These are phyloP conservation scores for Limonius californicus DNA, from an alignment of 1,140 invertebrate species.

Conservation along the genomic window DNA sequence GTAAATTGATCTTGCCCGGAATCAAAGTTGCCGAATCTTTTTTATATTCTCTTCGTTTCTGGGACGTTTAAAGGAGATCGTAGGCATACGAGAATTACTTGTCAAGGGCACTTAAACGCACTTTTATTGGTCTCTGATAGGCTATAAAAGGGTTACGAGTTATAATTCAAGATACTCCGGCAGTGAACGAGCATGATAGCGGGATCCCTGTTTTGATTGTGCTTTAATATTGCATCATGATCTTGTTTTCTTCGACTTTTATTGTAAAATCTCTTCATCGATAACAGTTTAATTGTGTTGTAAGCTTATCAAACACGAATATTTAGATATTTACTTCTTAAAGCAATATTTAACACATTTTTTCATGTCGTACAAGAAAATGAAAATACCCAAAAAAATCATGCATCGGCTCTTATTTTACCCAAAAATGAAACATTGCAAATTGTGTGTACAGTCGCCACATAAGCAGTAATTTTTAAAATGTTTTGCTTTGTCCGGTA, in stretches of 20 bases:
- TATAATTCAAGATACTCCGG: conserved; percentile 12
- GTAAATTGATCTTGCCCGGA: conserved; percentile 12
- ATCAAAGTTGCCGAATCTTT: conserved; percentile 3
- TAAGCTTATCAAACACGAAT: too few species aligned
- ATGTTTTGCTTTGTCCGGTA: too few species aligned
- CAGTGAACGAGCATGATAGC: conserved; percentile 8
- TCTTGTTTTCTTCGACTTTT: not conserved
- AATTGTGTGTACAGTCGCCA: too few species aligned
- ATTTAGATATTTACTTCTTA: too few species aligned
- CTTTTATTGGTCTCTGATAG: conserved; percentile 17
- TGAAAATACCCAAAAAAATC: too few species aligned
- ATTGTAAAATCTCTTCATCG: not conserved
- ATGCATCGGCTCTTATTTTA: too few species aligned
- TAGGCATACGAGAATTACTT: conserved; percentile 8
- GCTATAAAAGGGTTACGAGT: conserved; percentile 18
- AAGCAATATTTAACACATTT: too few species aligned
- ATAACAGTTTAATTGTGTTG: too few species aligned
- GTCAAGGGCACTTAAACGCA: conserved; percentile 16
- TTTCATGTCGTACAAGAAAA: too few species aligned
- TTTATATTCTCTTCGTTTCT: conserved; percentile 17
- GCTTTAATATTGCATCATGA: not conserved
- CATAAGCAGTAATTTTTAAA: too few species aligned
- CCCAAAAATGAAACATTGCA: too few species aligned
- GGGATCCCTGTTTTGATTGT: conserved; percentile 1
- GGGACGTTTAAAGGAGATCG: conserved; percentile 6